Conservation (phyloP, 2,113 vertebrate species). For the Planiliza haematocheilus region DNA sequence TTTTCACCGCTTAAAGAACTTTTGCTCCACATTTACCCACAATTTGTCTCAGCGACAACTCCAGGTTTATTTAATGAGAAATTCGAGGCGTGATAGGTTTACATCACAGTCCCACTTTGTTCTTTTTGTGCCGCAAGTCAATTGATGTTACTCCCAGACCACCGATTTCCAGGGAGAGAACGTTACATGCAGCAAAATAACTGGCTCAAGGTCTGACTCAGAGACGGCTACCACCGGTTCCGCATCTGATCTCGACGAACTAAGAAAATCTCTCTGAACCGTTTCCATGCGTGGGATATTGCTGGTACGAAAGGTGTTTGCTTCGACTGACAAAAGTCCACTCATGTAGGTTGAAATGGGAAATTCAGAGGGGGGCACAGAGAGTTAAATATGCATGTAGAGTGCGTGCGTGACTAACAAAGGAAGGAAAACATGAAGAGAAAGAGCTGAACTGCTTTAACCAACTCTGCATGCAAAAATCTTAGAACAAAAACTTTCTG, state of each 20-base stretch:
- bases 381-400: conserved; percentile 28
- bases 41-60: conserved; percentile 1
- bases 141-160: conserved; percentile 38
- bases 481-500: not conserved
- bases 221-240: conserved; percentile 34
- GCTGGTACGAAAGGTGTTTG: conserved; percentile 55
- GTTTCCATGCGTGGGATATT: conserved; percentile 28
- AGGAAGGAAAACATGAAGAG: not conserved
- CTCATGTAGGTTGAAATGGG: conserved; percentile 26
- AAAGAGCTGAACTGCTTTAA: conserved; percentile 4
- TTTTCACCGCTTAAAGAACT: not conserved
- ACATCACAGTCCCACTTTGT: conserved; percentile 35
- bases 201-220: conserved; percentile 37
- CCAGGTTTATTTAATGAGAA: conserved; percentile 31
- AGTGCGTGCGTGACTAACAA: conserved; percentile 33
- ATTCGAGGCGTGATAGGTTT: conserved; percentile 9
- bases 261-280: conserved; percentile 38
- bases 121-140: conserved; percentile 12
- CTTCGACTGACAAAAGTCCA: conserved; percentile 30
- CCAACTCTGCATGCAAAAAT: not conserved
- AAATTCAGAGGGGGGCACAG: conserved; percentile 24
- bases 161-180: conserved; percentile 38
- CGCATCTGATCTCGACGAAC: conserved; percentile 45
- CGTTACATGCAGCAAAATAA: conserved; percentile 29
- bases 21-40: conserved; percentile 16